Evolutionary conservation across 2,113 vertebrate species (phyloP), one percentile per base, ranked within the genome.

Genomic region (Rhinopomastus cyanomelas): DNA sequence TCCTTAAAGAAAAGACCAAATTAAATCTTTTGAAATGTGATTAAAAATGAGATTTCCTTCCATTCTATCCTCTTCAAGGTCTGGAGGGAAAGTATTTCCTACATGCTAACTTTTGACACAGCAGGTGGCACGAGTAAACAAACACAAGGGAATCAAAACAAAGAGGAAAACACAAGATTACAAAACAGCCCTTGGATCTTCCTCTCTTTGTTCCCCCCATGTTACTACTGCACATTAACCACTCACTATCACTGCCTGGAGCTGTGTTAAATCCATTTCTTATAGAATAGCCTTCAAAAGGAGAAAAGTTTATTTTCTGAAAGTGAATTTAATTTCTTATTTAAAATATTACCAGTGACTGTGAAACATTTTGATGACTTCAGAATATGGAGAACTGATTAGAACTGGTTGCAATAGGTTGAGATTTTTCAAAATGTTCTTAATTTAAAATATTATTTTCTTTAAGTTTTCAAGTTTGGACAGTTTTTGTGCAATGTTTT

Each of bases 161-260:
- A 71, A 71, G 17, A 64, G 66, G 64, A 71, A 93, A 71, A 0
- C 1, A 75, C 55, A 74, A 52, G 5, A 64, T 66, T 59, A 26
- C 6, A 39, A 78, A 81, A 37, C 6, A 52, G 1, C 3, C 34
- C 67, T 51, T 67, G 1, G 36, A 26, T 27, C 2, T 52, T 13
- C 69, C 8, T 32, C 23, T 26, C 12, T 34, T 39, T 22, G 25
- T 61, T 44, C 4, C 1, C 0, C 0, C 1, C 5, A 59, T 55
- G 32, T 21, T 27, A 23, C 86, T 78, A 29, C 22, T 55, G 22
- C 4, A 3, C 25, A 51, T 57, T 84, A 74, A 64, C 17, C 7
- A 44, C 12, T 78, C 22, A 51, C 1, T 52, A 6, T 34, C 25
- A 32, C 27, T 74, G 6, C 48, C 19, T 39, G 83, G 48, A 60